phyloP scores from a whole-genome alignment of 2,113 vertebrate genomes.

The Platysteira castanea region DNA sequence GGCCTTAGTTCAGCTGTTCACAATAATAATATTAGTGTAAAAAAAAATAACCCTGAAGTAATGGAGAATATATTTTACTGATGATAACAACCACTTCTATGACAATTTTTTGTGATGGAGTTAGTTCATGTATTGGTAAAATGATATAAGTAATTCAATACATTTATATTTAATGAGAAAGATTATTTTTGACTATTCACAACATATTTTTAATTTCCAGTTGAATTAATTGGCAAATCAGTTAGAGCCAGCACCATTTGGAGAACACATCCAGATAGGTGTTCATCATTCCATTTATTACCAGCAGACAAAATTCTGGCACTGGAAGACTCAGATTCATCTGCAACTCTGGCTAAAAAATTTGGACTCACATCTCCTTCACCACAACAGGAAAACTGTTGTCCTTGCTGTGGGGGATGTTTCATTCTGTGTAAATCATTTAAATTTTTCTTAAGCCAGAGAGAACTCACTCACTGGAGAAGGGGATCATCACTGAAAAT shows the following conservation, averaged over 20 bases:
- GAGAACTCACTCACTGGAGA: neutral
- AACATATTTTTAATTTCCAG: neutral
- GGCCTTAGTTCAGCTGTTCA: neutral
- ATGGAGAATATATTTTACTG: neutral
- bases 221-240: neutral
- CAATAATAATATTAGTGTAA: neutral
- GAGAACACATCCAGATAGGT: neutral
- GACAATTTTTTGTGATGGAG: neutral
- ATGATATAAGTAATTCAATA: neutral
- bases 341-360: neutral
- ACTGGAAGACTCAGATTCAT: neutral
- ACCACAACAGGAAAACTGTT: neutral
- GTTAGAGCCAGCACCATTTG: fast-evolving
- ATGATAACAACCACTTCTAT: neutral
- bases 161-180: neutral
- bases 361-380: neutral
- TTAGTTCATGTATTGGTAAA: neutral
- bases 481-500: neutral
- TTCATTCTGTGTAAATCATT: neutral
- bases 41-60: neutral
- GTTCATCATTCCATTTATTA: neutral
- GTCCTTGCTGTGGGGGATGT: neutral
- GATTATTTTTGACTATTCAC: neutral
- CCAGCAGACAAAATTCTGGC: neutral
- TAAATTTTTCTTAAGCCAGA: neutral